Base-by-base conservation (phyloP, 2,113 vertebrate genomes). In the Puma concolor region DNA sequence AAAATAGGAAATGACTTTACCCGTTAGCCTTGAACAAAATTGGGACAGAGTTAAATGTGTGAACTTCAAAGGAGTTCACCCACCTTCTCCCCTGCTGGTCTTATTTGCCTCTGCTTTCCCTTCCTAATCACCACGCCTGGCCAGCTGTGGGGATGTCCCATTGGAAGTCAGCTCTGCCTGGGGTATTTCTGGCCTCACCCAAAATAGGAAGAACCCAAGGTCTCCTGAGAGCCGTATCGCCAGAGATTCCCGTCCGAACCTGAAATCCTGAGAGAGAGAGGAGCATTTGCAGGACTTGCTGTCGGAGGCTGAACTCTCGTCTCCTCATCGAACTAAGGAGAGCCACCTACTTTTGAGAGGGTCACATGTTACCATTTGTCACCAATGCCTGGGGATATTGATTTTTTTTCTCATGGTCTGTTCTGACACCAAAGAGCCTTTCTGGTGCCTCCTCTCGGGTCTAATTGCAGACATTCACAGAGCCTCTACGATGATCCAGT, bases 1-100 rank as follows among this genome's bases (percentile, higher is more conserved):
- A 97, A 97, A 98, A 97, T 98, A 94, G 96, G 94, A 97, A 97
- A 92, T 85, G 84, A 76, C 69, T 83, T 87, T 94, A 93, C 85
- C 92, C 54, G 72, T 95, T 81, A 63, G 60, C 81, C 82, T 74
- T 3, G 19, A 74, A 23, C 82, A 91, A 95, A 97, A 94, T 82
- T 82, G 85, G 85, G 85, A 92, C 95, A 94, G 81, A 97, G 95
- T 95, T 81, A 89, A 95, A 91, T 17, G 31, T 83, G 29, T 96
- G 97, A 97, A 97, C 84, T 97, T 97, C 91, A 80, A 97, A 50
- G 17, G 63, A 82, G 79, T 86, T 96, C 90, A 81, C 15, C 10
- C 33, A 31, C 19, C 69, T 96, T 88, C 63, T 88, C 31, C 76
- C 74, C 31, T 77, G 2, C 52, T n/a, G 38, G 76, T 94, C 67